These are phyloP conservation scores for Coreius guichenoti DNA, from an alignment of 2,797 vertebrate species.

Conservation along the genomic window DNA sequence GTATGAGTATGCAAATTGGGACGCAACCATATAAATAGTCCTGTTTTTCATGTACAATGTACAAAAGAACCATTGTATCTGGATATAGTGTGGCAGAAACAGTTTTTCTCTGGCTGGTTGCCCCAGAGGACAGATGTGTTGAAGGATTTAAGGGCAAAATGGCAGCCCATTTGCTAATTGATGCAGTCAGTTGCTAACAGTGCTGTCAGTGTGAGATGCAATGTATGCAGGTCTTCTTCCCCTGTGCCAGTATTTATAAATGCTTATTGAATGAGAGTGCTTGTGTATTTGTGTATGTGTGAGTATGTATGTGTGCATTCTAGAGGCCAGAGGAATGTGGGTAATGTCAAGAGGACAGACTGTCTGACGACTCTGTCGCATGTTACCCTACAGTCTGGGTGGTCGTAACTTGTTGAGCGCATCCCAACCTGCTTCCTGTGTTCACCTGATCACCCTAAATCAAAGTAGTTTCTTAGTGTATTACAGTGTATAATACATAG, in stretches of 20 bases:
- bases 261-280: conserved; percentile 51
- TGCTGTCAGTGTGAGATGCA: conserved; percentile 30
- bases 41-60: not conserved
- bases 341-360: conserved; percentile 72
- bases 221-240: conserved; percentile 22
- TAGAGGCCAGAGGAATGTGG: conserved; percentile 68
- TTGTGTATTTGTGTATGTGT: conserved; percentile 45
- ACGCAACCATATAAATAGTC: not conserved
- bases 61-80: not conserved
- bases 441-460: conserved; percentile 55
- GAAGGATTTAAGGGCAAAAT: conserved; percentile 7
- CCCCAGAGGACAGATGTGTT: conserved; percentile 1
- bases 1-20: not conserved
- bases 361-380: conserved; percentile 71
- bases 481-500: no score
- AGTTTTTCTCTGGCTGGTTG: not conserved
- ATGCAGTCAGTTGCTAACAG: conserved; percentile 30
- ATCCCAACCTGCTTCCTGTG: conserved; percentile 62
- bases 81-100: not conserved
- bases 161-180: not conserved
- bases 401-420: conserved; percentile 65
- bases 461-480: not conserved
- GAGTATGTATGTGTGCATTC: conserved; percentile 24
- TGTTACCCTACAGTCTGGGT: conserved; percentile 66
- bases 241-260: conserved; percentile 35